Evolutionary conservation across 2,888 invertebrate species (phyloP).

Genomic region (Eremobia ochroleuca): DNA sequence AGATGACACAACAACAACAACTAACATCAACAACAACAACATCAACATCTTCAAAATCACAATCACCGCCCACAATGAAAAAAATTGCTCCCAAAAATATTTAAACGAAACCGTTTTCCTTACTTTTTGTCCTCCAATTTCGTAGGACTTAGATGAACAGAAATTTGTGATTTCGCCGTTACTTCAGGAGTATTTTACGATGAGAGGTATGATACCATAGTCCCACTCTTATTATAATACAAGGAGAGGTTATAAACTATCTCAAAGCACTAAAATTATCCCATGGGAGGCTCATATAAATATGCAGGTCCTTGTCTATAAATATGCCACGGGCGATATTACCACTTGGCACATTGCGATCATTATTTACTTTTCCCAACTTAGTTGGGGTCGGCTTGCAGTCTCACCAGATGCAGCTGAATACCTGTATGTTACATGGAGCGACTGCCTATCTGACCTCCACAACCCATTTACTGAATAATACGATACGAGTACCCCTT

Average conservation of each 20-base stretch:
- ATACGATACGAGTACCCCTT: no score
- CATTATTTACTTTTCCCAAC: no score
- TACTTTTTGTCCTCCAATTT: constrained; percentile 42
- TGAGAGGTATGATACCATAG: background rate
- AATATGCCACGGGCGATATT: background rate
- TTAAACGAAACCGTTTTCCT: constrained; percentile 59
- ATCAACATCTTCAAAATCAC: constrained; percentile 7
- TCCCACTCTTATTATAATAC: background rate
- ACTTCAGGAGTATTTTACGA: background rate
- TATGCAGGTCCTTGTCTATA: background rate
- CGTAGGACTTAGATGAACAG: constrained; percentile 71
- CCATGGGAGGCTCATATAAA: background rate
- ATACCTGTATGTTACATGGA: no score
- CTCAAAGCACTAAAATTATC: background rate
- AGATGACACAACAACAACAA: background rate
- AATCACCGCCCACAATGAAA: constrained; percentile 15
- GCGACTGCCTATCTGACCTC: no score
- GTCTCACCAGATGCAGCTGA: no score
- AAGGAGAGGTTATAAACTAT: background rate
- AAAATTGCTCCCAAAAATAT: constrained; percentile 47
- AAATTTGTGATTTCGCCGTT: constrained; percentile 58
- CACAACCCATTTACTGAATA: no score
- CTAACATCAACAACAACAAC: no score
- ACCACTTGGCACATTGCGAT: background rate
- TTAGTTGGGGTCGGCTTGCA: no score